Percentiles rank a stretch among this genome's conserved stretches.
These are phyloP conservation scores for Garra rufa DNA, from an alignment of 2,113 vertebrate species.

Conservation along the genomic window DNA sequence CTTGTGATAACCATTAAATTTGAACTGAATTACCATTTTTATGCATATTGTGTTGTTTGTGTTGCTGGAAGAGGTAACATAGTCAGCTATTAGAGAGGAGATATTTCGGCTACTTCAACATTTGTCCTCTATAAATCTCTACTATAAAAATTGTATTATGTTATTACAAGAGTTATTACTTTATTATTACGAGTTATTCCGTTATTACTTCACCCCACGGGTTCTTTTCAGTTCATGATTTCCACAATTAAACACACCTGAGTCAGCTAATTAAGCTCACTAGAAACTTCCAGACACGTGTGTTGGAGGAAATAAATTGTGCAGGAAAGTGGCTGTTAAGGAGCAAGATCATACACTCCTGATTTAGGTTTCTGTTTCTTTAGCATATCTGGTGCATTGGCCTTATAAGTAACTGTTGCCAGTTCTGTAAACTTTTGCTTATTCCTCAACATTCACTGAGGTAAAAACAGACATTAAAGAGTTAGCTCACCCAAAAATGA, in stretches of 20 bases:
- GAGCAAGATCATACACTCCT: too few species aligned
- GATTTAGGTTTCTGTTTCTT: too few species aligned
- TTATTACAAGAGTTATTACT: background rate
- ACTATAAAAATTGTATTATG: background rate
- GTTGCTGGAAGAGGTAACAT: background rate
- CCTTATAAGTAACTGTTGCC: background rate
- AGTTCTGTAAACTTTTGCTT: background rate
- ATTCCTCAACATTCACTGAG: background rate
- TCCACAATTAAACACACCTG: too few species aligned
- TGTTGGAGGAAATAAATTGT: too few species aligned
- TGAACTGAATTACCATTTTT: slow-evolving; percentile 12
- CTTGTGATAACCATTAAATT: slow-evolving; percentile 30
- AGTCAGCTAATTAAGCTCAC: too few species aligned
- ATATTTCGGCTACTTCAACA: background rate
- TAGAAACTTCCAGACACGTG: too few species aligned
- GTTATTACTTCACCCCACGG: background rate
- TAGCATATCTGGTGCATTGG: too few species aligned
- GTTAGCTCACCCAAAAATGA: too few species aligned
- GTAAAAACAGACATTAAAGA: slow-evolving; percentile 9
- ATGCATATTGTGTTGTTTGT: slow-evolving; percentile 16
- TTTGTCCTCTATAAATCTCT: background rate
- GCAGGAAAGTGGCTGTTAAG: too few species aligned
- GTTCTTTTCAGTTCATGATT: background rate
- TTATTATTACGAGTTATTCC: too few species aligned
- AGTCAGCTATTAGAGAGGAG: background rate